Evolutionary conservation across 2,888 invertebrate species (phyloP), one percentile per base, ranked within the genome.

Genomic region (Himalopsyche kuldschensis): DNA sequence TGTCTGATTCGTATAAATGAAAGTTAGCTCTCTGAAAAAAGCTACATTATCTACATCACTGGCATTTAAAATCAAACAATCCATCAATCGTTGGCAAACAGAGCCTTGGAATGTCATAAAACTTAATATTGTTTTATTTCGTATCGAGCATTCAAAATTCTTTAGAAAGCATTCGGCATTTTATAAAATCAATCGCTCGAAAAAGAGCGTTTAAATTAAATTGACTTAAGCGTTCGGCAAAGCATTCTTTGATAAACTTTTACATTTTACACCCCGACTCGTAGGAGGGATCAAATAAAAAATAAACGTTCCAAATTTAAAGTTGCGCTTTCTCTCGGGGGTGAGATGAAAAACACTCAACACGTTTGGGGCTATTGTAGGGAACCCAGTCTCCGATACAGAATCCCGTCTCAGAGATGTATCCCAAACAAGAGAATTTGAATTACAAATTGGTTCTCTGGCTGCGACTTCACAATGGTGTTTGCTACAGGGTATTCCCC

Each of bases 391-490:
- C 46, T 75, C 31, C 76, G 31, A 69, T 80, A 69, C 80, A 63
- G 69, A n/a, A 10, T 81, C 69, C 32, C 75, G 41, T 75, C 47
- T 41, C 41, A 77, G 63, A 69, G 82, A 78, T 80, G 84, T 79
- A 76, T 80, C 83, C 47, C 83, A 83, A 78, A 83, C 84, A 81
- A 79, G 79, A 80, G 46, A 85, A 85, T 85, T 84, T 85, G 85
- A 85, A 85, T 85, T 85, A 85, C 85, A 85, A 85, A 85, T 85
- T 79, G 82, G 79, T 32, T 31, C 81, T 41, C 32, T 27, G 77
- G 27, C 41, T 76, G 77, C 48, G 55, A 79, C 55, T 55, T 55
- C 20, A 55, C 55, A 55, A 55, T 24, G 47, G 24, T 78, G 41
- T n/a, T 47, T 55, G 81, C 77, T 48, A 76, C 46, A 81, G 30